A percentile compares a stretch with the other conserved stretches of the same genome.
Conservation (phyloP, 2,113 vertebrate genomes). For the Corythoichthys intestinalis region DNA sequence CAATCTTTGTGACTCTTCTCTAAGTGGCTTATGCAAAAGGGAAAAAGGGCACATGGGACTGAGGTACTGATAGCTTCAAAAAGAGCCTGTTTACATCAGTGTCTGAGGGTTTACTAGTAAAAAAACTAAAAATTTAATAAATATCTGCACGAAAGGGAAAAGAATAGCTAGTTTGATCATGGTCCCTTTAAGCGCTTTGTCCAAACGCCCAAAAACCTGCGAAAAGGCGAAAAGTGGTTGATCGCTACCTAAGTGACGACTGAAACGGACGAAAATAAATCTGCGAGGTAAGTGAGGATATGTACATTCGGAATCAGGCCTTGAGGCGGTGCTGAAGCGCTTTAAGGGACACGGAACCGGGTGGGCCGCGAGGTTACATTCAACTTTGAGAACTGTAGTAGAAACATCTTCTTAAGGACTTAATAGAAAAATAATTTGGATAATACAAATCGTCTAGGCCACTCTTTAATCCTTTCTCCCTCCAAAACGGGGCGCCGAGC, state of each 20-base stretch:
- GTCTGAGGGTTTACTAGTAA: slow-evolving; percentile 45
- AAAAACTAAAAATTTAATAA: slow-evolving; percentile 17
- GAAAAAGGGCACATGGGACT: slow-evolving; percentile 56
- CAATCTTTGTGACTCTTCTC: slow-evolving; percentile 39
- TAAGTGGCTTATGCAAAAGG: slow-evolving; percentile 69
- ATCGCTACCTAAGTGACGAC: slow-evolving; percentile 22
- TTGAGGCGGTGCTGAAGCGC: slow-evolving; percentile 42
- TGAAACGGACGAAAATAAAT: slow-evolving; percentile 12
- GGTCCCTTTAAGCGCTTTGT: slow-evolving; percentile 74
- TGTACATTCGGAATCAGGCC: slow-evolving; percentile 62
- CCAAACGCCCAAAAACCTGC: slow-evolving; percentile 58
- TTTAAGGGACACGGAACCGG: slow-evolving; percentile 4
- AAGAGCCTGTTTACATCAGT: slow-evolving; percentile 45
- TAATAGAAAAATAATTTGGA: slow-evolving; percentile 52
- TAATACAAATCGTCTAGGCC: slow-evolving; percentile 42
- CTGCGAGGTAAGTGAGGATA: slow-evolving; percentile 40
- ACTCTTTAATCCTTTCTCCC: slow-evolving; percentile 29
- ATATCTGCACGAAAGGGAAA: not conserved
- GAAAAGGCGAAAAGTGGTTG: slow-evolving; percentile 25
- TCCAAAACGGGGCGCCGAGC: slow-evolving; percentile 45
- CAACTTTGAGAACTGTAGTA: slow-evolving; percentile 37
- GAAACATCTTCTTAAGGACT: slow-evolving; percentile 34
- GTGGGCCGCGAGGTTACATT: slow-evolving; percentile 61
- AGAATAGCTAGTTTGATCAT: slow-evolving; percentile 56
- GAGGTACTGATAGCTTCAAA: slow-evolving; percentile 64